These are phyloP conservation scores for Xenops minutus DNA, from an alignment of 2,797 vertebrate genomes.

Conservation along the genomic window DNA sequence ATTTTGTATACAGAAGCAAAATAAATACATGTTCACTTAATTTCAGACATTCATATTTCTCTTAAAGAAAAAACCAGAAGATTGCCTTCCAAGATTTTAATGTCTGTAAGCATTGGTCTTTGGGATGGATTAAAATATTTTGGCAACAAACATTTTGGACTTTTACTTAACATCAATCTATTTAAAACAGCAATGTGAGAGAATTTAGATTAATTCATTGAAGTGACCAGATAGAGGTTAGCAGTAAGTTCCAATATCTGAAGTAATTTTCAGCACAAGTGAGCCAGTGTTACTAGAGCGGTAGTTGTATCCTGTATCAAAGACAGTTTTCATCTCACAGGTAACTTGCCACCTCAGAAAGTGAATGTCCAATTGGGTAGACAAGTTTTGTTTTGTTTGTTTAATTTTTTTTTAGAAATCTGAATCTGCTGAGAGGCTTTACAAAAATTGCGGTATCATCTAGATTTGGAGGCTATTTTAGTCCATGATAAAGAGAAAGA, in stretches of 20 bases:
- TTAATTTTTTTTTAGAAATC: background rate
- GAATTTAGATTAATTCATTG: slow-evolving; percentile 16
- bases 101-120: background rate
- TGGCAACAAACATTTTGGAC: background rate
- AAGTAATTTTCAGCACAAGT: background rate
- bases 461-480: background rate
- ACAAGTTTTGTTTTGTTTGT: background rate
- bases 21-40: slow-evolving; percentile 59
- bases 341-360: background rate
- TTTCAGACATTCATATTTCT: slow-evolving; percentile 56
- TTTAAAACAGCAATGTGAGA: slow-evolving; percentile 1
- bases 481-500: background rate
- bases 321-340: background rate
- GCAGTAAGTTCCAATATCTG: background rate
- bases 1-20: slow-evolving; percentile 66
- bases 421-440: background rate
- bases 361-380: background rate
- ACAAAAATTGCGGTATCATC: background rate
- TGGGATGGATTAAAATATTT: slow-evolving; percentile 7
- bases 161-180: background rate
- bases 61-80: background rate
- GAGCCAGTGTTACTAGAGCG: background rate
- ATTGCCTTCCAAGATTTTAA: background rate
- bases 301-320: background rate
- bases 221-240: slow-evolving; percentile 1